These are phyloP conservation scores for Lasius platythorax DNA, from an alignment of 2,888 invertebrate species.

Conservation along the genomic window DNA sequence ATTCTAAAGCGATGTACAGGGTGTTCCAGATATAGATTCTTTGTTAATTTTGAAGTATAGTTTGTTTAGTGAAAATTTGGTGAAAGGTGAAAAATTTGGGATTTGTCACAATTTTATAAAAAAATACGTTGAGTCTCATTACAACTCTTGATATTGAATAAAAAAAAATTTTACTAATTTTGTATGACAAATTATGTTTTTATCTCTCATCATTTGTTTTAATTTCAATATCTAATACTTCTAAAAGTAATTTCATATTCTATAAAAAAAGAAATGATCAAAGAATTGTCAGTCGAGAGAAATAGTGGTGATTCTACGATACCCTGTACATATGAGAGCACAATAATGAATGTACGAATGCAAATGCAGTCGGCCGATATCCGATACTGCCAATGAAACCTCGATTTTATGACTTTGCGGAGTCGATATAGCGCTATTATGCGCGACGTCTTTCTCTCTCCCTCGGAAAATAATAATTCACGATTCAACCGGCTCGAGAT, in stretches of 20 bases:
- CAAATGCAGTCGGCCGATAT: slow-evolving; percentile 41
- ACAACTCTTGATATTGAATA: neutral
- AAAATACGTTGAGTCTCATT: neutral
- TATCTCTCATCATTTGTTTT: neutral
- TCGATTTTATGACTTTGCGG: slow-evolving; percentile 40
- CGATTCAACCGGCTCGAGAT: slow-evolving; percentile 32
- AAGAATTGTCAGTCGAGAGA: neutral
- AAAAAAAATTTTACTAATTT: neutral
- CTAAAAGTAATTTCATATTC: neutral
- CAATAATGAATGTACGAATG: slow-evolving; percentile 30
- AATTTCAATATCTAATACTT: neutral
- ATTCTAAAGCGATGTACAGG: neutral
- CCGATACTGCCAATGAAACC: slow-evolving; percentile 39
- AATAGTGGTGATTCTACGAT: neutral
- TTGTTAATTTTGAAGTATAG: neutral
- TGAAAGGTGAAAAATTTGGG: neutral
- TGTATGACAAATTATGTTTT: neutral
- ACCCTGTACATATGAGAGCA: neutral
- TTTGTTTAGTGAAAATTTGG: neutral
- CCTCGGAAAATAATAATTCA: slow-evolving; percentile 46
- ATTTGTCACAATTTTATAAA: neutral
- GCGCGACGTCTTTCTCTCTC: slow-evolving; percentile 42
- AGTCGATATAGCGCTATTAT: slow-evolving; percentile 50
- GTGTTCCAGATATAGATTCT: neutral
- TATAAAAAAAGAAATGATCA: neutral